Conservation (phyloP, 2,797 vertebrate species). For the Spea hammondii region DNA sequence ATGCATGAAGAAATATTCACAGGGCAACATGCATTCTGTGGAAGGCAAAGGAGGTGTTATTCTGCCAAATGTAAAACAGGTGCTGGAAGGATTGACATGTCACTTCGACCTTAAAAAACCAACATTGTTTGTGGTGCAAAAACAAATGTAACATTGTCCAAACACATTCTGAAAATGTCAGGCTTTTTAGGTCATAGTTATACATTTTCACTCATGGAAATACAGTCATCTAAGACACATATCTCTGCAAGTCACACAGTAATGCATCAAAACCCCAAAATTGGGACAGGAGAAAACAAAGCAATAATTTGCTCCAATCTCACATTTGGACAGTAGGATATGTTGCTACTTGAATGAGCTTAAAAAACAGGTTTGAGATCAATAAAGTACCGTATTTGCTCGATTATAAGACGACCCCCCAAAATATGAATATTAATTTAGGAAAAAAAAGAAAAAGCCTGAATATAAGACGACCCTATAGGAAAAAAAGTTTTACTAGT, state of each 20-base stretch:
- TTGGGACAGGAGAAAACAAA: not conserved
- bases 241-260: not conserved
- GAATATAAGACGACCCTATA: no score
- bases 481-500: no score
- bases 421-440: no score
- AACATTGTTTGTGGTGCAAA: not conserved
- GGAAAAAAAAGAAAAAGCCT: no score
- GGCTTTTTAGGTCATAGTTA: not conserved
- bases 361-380: slow-evolving; percentile 25
- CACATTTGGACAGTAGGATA: slow-evolving; percentile 4
- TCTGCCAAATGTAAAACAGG: not conserved
- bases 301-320: not conserved
- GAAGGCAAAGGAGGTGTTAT: not conserved
- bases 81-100: not conserved
- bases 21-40: not conserved
- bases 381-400: slow-evolving; percentile 5
- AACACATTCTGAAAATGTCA: slow-evolving; percentile 5
- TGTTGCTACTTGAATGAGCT: slow-evolving; percentile 13
- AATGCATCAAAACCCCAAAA: not conserved
- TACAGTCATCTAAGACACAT: not conserved
- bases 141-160: not conserved
- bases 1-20: slow-evolving; percentile 9
- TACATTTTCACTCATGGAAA: not conserved
- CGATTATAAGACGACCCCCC: no score
- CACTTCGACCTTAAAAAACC: not conserved